These are phyloP conservation scores for Diglossa cyanea DNA, from an alignment of 2,797 vertebrate species.

Conservation along the genomic window DNA sequence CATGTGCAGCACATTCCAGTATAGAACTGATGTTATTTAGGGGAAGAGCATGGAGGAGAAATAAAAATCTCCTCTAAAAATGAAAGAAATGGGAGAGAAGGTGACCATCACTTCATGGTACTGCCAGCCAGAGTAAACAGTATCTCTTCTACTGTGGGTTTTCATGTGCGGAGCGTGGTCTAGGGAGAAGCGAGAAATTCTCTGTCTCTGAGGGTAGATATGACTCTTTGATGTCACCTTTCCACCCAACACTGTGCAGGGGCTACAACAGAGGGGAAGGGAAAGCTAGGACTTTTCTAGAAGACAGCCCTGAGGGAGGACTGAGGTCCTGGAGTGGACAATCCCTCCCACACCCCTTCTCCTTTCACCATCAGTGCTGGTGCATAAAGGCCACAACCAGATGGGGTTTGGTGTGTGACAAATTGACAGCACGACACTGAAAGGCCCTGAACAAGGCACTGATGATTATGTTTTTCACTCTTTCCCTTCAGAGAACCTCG, in stretches of 20 bases:
- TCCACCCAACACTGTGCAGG: no score
- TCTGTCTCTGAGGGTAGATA: neutral
- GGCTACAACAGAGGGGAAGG: neutral
- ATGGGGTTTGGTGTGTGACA: neutral
- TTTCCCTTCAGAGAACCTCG: neutral
- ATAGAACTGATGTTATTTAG: neutral
- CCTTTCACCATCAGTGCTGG: neutral
- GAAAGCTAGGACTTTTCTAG: neutral
- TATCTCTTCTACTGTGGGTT: neutral
- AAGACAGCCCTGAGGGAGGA: neutral
- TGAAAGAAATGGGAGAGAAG: neutral
- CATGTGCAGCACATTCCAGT: neutral
- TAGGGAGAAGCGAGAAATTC: neutral
- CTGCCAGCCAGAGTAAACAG: neutral
- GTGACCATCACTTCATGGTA: neutral
- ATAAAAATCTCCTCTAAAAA: neutral
- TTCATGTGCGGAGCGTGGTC: neutral
- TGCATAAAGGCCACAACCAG: neutral
- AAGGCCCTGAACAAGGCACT: neutral
- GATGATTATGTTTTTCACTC: neutral
- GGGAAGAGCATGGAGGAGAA: neutral
- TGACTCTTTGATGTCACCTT: neutral
- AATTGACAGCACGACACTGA: neutral
- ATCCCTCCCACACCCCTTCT: rapidly evolving
- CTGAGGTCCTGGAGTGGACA: neutral